Conservation (phyloP, 2,113 vertebrate species). For the Sapayoa aenigma region DNA sequence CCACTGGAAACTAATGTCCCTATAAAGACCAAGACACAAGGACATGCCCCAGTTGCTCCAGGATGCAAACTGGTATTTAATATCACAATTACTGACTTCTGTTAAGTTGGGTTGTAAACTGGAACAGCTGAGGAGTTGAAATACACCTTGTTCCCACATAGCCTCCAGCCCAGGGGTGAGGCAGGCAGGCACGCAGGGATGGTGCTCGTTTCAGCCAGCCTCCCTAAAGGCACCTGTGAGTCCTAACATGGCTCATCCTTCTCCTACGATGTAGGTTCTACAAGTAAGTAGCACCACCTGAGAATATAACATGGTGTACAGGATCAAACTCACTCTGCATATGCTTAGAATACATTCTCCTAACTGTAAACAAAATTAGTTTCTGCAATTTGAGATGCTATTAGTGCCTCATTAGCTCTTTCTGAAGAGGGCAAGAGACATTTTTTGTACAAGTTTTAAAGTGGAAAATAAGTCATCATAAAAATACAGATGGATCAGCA, state of each 20-base stretch:
- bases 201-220: neutral
- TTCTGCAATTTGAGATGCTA: neutral
- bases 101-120: neutral
- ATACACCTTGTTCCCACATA: rapidly evolving
- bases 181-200: neutral
- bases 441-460: neutral
- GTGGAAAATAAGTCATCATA: neutral
- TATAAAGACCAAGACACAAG: neutral
- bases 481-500: neutral
- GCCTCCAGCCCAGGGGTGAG: neutral
- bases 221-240: neutral
- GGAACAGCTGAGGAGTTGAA: neutral
- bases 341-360: neutral
- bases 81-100: neutral
- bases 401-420: neutral
- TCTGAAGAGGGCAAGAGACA: neutral
- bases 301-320: neutral
- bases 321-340: rapidly evolving
- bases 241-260: rapidly evolving
- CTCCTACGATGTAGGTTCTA: neutral
- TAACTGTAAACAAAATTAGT: neutral
- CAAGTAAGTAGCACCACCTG: rapidly evolving
- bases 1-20: neutral
- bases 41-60: neutral
- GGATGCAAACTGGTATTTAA: neutral